Conservation (phyloP, 2,797 vertebrate species). For the Oryzias dopingdopingensis region DNA sequence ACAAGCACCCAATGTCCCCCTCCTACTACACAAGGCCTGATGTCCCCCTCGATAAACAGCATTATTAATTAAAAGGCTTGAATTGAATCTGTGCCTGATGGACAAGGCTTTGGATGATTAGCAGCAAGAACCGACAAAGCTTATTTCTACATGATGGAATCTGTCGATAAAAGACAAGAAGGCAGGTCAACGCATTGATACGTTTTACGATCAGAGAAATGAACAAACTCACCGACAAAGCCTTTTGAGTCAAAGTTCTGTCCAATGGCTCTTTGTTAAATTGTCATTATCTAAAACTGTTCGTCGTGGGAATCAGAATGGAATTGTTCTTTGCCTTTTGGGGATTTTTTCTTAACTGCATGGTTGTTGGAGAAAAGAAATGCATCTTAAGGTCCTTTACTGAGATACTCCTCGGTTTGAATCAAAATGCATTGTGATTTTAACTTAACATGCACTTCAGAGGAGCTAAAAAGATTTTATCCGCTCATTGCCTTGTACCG, state of each 20-base stretch:
- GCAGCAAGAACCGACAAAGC: slow-evolving; percentile 64
- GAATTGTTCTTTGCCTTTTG: too few species aligned
- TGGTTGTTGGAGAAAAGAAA: too few species aligned
- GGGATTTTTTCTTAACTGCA: too few species aligned
- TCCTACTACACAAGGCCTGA: slow-evolving; percentile 55
- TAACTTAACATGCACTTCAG: too few species aligned
- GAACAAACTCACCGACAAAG: slow-evolving; percentile 18
- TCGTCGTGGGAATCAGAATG: too few species aligned
- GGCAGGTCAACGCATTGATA: slow-evolving; percentile 53
- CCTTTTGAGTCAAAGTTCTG: slow-evolving; percentile 1
- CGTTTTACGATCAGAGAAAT: slow-evolving; percentile 39
- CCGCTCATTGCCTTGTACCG: too few species aligned
- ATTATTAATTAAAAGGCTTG: slow-evolving; percentile 83
- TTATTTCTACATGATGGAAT: slow-evolving; percentile 67
- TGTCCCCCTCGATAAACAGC: slow-evolving; percentile 79
- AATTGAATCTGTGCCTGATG: slow-evolving; percentile 81
- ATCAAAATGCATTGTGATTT: too few species aligned
- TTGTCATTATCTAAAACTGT: background rate
- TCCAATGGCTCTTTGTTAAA: slow-evolving; percentile 1
- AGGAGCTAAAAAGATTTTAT: too few species aligned
- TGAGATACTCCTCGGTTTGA: too few species aligned
- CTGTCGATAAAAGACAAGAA: slow-evolving; percentile 49
- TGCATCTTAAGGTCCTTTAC: too few species aligned
- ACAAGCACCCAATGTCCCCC: slow-evolving; percentile 58
- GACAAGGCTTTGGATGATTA: slow-evolving; percentile 71